Evolutionary conservation across 2,113 vertebrate species (phyloP).

Genomic region (Clarias macrocephalus): DNA sequence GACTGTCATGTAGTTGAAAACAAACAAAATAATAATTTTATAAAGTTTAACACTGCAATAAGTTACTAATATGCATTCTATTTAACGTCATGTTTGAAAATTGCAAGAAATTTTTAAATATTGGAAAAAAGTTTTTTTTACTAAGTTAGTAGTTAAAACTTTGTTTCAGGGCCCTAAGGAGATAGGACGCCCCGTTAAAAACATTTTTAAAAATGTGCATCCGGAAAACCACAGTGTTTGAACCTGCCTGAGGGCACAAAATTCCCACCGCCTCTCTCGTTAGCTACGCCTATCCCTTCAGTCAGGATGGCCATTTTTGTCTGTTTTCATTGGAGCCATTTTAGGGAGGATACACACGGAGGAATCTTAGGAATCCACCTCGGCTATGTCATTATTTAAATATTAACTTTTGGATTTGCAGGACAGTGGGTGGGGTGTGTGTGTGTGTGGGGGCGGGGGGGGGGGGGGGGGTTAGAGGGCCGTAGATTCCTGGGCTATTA

Average conservation of each 20-base stretch:
- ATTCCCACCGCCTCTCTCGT: neutral
- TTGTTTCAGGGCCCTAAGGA: neutral
- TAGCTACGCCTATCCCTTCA: neutral
- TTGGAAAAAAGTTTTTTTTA: neutral
- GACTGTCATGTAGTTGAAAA: neutral
- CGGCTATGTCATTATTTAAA: constrained; percentile 40
- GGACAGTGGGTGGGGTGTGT: neutral
- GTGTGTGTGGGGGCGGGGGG: too few species aligned
- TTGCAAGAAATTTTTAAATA: neutral
- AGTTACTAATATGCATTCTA: neutral
- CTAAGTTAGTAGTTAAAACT: neutral
- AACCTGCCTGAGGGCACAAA: neutral
- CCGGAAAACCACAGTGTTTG: neutral
- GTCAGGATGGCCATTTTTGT: constrained; percentile 31
- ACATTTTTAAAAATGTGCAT: neutral
- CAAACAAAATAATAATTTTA: too few species aligned
- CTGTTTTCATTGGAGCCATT: constrained; percentile 24
- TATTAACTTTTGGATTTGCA: constrained; percentile 27
- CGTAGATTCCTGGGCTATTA: constrained; percentile 38
- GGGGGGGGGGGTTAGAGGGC: neutral
- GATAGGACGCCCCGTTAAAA: neutral
- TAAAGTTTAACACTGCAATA: neutral
- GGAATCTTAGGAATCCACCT: constrained; percentile 17
- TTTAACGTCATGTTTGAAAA: neutral
- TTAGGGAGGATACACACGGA: constrained; percentile 5